Evolutionary conservation across 2,797 vertebrate species (phyloP).

Genomic region (Sebastes goodei): DNA sequence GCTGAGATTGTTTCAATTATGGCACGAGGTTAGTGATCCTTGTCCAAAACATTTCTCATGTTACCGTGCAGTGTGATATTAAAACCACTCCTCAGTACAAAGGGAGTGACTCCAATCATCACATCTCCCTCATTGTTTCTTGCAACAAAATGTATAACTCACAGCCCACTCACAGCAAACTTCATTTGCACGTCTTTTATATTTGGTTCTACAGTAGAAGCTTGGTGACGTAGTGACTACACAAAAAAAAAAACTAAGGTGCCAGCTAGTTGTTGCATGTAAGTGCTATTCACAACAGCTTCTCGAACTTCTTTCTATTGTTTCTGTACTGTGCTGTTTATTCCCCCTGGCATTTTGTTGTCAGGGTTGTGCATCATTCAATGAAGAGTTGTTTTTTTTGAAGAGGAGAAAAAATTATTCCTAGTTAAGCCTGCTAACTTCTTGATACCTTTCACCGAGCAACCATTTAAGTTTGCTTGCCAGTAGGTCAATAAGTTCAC

Average conservation of each 20-base stretch:
- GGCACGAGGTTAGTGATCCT: not conserved
- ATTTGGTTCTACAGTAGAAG: not conserved
- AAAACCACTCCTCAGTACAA: constrained; percentile 17
- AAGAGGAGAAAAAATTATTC: not conserved
- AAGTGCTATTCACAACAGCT: not conserved
- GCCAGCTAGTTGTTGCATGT: not conserved
- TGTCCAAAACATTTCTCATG: constrained; percentile 8
- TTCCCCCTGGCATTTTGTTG: not conserved
- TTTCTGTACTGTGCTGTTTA: not conserved
- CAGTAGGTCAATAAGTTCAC: no score
- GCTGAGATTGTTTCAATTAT: constrained; percentile 8
- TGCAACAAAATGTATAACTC: not conserved
- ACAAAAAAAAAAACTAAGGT: no score
- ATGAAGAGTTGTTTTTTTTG: not conserved
- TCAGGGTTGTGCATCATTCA: not conserved
- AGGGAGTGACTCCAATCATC: not conserved
- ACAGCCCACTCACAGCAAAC: not conserved
- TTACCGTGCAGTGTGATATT: not conserved
- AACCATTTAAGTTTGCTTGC: no score
- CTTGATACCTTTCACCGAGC: not conserved
- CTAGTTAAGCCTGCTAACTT: not conserved
- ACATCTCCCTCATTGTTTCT: not conserved
- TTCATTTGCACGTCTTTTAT: not conserved
- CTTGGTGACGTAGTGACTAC: no score
- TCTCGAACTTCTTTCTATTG: not conserved